A percentile compares a stretch with the other conserved stretches of the same genome.
Conservation (phyloP, 2,888 invertebrate genomes). For the Drosophila koepferae region DNA sequence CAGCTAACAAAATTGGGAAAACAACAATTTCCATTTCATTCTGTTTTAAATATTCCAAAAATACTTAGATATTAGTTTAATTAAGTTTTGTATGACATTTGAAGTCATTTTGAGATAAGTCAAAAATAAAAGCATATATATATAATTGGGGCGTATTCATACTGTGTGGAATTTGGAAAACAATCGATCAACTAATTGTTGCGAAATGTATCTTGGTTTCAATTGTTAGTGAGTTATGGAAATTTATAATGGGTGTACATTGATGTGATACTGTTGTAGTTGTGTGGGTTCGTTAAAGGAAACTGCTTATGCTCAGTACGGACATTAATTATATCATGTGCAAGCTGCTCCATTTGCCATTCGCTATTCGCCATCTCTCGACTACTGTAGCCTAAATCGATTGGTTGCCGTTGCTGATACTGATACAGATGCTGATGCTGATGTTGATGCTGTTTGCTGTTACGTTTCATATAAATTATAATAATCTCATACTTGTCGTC, state of each 20-base stretch:
- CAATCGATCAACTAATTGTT: slow-evolving; percentile 16
- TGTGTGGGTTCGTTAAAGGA: slow-evolving; percentile 39
- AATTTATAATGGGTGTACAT: slow-evolving; percentile 5
- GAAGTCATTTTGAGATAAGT: slow-evolving; percentile 21
- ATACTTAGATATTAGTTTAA: slow-evolving; percentile 1
- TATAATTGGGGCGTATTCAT: slow-evolving; percentile 19
- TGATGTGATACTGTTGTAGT: slow-evolving; percentile 12
- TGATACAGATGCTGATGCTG: not conserved
- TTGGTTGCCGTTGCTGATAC: slow-evolving; percentile 32
- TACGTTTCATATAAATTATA: slow-evolving; percentile 75
- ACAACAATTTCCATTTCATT: slow-evolving; percentile 1
- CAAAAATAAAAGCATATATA: slow-evolving; percentile 29
- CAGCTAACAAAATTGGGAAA: slow-evolving; percentile 5
- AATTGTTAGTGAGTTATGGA: not conserved
- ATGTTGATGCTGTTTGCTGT: slow-evolving; percentile 29
- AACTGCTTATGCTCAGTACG: slow-evolving; percentile 77
- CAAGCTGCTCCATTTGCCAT: slow-evolving; percentile 43
- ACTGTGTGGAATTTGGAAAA: slow-evolving; percentile 20
- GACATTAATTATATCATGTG: slow-evolving; percentile 72
- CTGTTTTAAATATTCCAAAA: slow-evolving; percentile 8
- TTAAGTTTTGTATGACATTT: slow-evolving; percentile 38
- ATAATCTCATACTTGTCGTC: slow-evolving; percentile 85
- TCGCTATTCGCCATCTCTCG: slow-evolving; percentile 18
- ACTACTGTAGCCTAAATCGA: slow-evolving; percentile 46
- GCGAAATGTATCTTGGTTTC: slow-evolving; percentile 1